Evolutionary conservation across 2,888 invertebrate species (phyloP).

Genomic region (Lasioglossum vierecki): DNA sequence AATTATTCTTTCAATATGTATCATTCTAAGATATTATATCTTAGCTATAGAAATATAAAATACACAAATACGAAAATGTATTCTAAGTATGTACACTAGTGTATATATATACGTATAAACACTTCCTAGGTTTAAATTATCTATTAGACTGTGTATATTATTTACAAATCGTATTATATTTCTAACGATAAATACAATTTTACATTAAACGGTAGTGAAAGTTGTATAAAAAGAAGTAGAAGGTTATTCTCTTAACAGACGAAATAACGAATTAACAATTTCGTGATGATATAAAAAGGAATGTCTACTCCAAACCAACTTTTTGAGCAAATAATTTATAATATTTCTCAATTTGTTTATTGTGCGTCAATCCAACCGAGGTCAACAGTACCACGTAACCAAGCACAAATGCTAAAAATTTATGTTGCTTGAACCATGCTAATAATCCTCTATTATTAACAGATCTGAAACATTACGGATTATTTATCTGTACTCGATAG

Average conservation of each 20-base stretch:
- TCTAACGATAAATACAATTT: conserved; percentile 41
- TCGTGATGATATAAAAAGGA: conserved; percentile 10
- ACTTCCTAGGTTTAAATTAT: conserved; percentile 83
- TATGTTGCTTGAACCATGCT: conserved; percentile 87
- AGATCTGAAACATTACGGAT: conserved; percentile 68
- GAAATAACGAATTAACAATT: conserved; percentile 29
- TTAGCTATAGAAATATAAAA: conserved; percentile 98
- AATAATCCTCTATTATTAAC: conserved; percentile 74
- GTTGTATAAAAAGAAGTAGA: conserved; percentile 38
- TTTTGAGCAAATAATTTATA: conserved; percentile 85
- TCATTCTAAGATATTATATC: conserved; percentile 15
- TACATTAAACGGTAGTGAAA: conserved; percentile 37
- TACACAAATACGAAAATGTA: conserved; percentile 97
- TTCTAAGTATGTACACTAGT: conserved; percentile 94
- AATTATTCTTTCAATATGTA: neutral
- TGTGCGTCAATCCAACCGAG: conserved; percentile 88
- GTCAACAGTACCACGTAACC: conserved; percentile 88
- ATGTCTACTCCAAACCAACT: conserved; percentile 76
- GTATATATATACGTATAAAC: conserved; percentile 96
- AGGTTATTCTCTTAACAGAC: conserved; percentile 20
- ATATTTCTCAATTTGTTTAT: conserved; percentile 87
- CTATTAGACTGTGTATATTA: conserved; percentile 47
- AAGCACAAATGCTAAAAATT: conserved; percentile 87
- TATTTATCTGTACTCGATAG: neutral
- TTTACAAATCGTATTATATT: conserved; percentile 53